Percentiles rank a stretch among this genome's conserved stretches.
Conservation (phyloP, 2,888 invertebrate species). For the Timandra comae region DNA sequence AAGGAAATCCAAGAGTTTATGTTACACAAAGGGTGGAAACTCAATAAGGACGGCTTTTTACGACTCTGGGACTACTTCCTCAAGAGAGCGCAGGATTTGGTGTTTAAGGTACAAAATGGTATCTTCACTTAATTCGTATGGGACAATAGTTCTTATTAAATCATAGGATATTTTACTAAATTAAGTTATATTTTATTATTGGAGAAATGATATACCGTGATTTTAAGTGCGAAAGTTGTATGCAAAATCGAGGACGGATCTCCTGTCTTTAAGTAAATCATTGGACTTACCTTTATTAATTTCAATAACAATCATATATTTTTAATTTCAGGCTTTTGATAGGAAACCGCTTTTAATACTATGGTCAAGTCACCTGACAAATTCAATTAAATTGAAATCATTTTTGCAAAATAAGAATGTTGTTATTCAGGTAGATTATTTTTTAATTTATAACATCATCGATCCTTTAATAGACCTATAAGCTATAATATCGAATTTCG, state of each 20-base stretch:
- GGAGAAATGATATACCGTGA: too few species aligned
- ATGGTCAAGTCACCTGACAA: constrained; percentile 90
- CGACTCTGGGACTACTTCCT: constrained; percentile 88
- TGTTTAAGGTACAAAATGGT: constrained; percentile 71
- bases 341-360: constrained; percentile 80
- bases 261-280: too few species aligned
- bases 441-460: background rate
- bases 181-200: too few species aligned
- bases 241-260: too few species aligned
- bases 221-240: too few species aligned
- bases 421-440: constrained; percentile 81
- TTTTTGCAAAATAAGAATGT: constrained; percentile 84
- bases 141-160: too few species aligned
- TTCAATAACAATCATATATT: too few species aligned
- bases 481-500: too few species aligned
- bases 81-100: constrained; percentile 76
- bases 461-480: too few species aligned
- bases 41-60: constrained; percentile 77
- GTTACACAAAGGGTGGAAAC: constrained; percentile 78
- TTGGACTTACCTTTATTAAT: too few species aligned
- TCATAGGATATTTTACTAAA: too few species aligned
- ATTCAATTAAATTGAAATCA: constrained; percentile 79
- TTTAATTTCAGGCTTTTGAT: constrained; percentile 64
- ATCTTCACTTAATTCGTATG: too few species aligned
- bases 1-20: constrained; percentile 82